A percentile compares a stretch with the other conserved stretches of the same genome.
These are phyloP conservation scores for Polymixis flavicincta DNA, from an alignment of 2,888 invertebrate species.

Conservation along the genomic window DNA sequence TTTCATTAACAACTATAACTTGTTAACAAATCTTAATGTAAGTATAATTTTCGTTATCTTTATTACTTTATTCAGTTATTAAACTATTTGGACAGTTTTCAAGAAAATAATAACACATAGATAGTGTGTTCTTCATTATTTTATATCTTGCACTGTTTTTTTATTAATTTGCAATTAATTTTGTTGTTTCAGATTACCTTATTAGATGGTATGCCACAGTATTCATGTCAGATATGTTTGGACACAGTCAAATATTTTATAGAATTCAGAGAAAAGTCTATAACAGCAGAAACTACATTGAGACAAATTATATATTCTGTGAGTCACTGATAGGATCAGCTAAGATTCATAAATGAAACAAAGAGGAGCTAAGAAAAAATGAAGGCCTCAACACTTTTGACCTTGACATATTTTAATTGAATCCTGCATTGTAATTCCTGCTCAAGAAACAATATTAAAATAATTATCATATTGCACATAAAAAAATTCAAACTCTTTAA, in stretches of 20 bases:
- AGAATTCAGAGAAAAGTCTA: constrained; percentile 77
- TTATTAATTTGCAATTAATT: not conserved
- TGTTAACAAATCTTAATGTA: constrained; percentile 81
- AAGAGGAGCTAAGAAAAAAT: not conserved
- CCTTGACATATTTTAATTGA: not conserved
- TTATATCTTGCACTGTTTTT: not conserved
- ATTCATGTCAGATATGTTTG: constrained; percentile 73
- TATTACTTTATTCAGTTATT: not conserved
- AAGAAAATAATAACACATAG: not conserved
- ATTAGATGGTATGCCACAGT: constrained; percentile 76
- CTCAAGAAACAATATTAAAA: not conserved
- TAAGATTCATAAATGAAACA: not conserved
- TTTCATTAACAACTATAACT: constrained; percentile 75
- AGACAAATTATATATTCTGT: constrained; percentile 59
- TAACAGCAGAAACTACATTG: constrained; percentile 70
- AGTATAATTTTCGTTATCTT: constrained; percentile 52
- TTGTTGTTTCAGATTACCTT: constrained; percentile 71
- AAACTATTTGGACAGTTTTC: not conserved
- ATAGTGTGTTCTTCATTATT: not conserved
- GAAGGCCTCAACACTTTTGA: not conserved
- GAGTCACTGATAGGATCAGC: constrained; percentile 11
- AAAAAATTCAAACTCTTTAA: not conserved
- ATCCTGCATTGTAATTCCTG: not conserved
- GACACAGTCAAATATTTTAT: constrained; percentile 72
- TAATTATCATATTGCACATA: not conserved